Base-by-base conservation (phyloP, 2,888 invertebrate species). In the Listrodromus nycthemerus region DNA sequence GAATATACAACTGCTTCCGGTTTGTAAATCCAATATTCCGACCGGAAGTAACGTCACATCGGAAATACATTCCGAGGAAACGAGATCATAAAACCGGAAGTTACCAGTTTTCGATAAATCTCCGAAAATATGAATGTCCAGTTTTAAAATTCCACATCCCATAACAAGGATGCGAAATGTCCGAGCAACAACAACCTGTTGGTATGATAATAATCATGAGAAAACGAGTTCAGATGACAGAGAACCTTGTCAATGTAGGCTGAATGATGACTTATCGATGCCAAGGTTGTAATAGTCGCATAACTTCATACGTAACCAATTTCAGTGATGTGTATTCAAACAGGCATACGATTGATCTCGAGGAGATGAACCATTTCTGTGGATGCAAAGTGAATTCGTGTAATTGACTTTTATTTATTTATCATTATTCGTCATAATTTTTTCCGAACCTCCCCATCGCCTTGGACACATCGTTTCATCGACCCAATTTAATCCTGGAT, bases 211-310 rank as follows among this genome's bases (percentile, higher is more conserved):
- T 16, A 48, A 74, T 33, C 33, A 10, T 16, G 30, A 63, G 27
- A 2, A 16, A 74, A 48, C 74, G 33, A 74, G 48, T 16, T 33
- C 61, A 48, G 41, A 74, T 45, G 33, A 77, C 67, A 8, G 48
- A 16, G 13, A 41, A 78, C 41, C 80, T 78, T 69, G 80, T 21
- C 30, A 45, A 77, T 77, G 10, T 48, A 1, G 37, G 19, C 41
- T 74, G 13, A 50, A 78, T 84, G 41, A 84, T 81, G 81, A 74
- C 13, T 27, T 66, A 84, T 81, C 81, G 77, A 81, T 81, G 84
- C 65, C 84, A 84, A 74, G 84, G 78, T 81, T 58, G 10, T 65
- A 37, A 19, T 27, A 65, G 73, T 50, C 48, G 70, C 67, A 37
- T 63, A 37, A 77, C 65, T 10, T 48, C 41, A 73, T 73, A 52